Evolutionary conservation across 2,888 invertebrate species (phyloP).

Genomic region (Amblyjoppa proteus): DNA sequence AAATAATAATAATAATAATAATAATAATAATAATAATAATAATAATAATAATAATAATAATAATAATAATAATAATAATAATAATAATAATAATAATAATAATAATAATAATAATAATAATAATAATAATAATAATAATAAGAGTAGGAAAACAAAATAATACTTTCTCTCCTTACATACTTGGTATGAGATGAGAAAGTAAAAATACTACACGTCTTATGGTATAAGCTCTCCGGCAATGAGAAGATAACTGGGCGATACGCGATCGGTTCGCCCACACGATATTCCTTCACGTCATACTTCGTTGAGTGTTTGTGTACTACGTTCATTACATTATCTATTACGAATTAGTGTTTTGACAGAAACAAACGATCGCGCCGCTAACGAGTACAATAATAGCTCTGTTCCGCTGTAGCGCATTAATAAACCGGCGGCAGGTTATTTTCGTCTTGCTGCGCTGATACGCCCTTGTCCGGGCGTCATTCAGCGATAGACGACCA

Average conservation of each 20-base stretch:
- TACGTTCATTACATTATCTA: constrained; percentile 40
- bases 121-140: background rate
- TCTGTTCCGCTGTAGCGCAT: constrained; percentile 58
- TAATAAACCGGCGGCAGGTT: constrained; percentile 28
- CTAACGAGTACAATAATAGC: constrained; percentile 59
- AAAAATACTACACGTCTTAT: constrained; percentile 9
- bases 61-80: no score
- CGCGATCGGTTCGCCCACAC: constrained; percentile 52
- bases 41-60: background rate
- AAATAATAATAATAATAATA: background rate
- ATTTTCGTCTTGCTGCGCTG: background rate
- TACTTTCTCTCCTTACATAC: no score
- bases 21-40: constrained; percentile 16
- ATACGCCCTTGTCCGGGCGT: background rate
- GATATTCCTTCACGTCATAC: constrained; percentile 16
- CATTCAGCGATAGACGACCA: background rate
- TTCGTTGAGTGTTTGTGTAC: background rate
- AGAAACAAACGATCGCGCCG: constrained; percentile 56
- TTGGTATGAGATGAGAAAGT: background rate
- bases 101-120: background rate
- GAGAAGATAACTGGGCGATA: constrained; percentile 48
- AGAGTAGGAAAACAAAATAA: no score
- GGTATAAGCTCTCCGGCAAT: constrained; percentile 5
- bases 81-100: no score
- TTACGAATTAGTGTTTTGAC: constrained; percentile 60